Evolutionary conservation across 2,113 vertebrate species (phyloP), one percentile per base, ranked within the genome.

Genomic region (Carollia perspicillata): DNA sequence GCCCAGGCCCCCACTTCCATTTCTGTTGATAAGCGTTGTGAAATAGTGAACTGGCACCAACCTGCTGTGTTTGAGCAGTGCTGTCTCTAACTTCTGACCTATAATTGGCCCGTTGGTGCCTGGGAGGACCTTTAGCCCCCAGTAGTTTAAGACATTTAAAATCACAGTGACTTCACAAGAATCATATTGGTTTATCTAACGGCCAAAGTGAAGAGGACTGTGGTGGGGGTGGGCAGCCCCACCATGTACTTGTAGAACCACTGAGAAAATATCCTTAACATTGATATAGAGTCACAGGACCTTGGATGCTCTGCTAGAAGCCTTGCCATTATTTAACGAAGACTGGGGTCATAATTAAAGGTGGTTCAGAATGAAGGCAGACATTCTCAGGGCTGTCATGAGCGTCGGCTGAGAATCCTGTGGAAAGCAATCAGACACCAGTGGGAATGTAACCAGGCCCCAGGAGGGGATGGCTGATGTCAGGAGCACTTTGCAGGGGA

Each of bases 301-400:
- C 93, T 44, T 58, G 86, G 97, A 93, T 96, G 94, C 97, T 94
- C 96, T 53, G 89, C 65, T 78, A 95, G 93, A 77, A 84, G 96
- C 92, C 96, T 98, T 93, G 93, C 97, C 93, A 71, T 97, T 98
- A 97, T 96, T 97, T 97, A 98, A 97, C 53, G 30, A 97, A 93
- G 96, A 51, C 95, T 90, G 90, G 94, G 71, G 85, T 98, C 89
- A 63, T 98, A 98, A 98, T 98, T 98, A 98, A 97, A 98, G 96
- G 97, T 69, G 74, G 95, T 96, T 97, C 93, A 90, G 75, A 80
- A 86, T 13, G 90, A 49, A 97, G 84, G 86, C 5, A 77, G 95
- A 28, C 95, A 96, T 97, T 96, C 98, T 98, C 89, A 72, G 97
- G 96, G 94, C 97, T 85, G 94, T 94, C 35, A 86, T 65, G 47